A percentile compares a stretch with the other conserved stretches of the same genome.
phyloP scores from a whole-genome alignment of 2,113 vertebrate genomes.

The Bubo blakistoni region DNA sequence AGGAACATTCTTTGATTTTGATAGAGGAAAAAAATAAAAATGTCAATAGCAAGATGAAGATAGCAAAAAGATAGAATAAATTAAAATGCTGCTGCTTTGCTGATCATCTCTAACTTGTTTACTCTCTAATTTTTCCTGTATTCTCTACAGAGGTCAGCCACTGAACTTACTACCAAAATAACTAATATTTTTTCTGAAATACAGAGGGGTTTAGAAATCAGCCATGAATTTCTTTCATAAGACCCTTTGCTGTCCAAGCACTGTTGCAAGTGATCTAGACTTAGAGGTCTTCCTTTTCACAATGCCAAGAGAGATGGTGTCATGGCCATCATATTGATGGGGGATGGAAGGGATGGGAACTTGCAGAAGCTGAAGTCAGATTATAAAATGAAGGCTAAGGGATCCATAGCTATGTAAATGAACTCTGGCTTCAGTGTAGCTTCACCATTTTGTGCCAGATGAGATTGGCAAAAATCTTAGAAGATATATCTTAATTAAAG shows the following conservation, averaged over 20 bases:
- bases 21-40: neutral
- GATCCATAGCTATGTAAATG: neutral
- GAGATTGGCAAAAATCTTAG: neutral
- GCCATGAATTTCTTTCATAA: neutral
- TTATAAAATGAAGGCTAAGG: neutral
- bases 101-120: neutral
- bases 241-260: neutral
- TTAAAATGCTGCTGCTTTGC: neutral
- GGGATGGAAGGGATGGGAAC: neutral
- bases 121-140: neutral
- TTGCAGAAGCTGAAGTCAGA: neutral
- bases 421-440: neutral
- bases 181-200: neutral
- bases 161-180: neutral
- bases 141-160: neutral
- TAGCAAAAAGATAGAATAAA: neutral
- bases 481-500: neutral
- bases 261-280: neutral
- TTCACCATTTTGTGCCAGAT: neutral
- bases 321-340: neutral
- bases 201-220: neutral
- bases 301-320: neutral
- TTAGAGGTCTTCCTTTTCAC: neutral
- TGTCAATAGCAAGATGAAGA: neutral
- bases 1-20: neutral